phyloP scores from a whole-genome alignment of 2,888 invertebrate species.

The Dolomedes plantarius region DNA sequence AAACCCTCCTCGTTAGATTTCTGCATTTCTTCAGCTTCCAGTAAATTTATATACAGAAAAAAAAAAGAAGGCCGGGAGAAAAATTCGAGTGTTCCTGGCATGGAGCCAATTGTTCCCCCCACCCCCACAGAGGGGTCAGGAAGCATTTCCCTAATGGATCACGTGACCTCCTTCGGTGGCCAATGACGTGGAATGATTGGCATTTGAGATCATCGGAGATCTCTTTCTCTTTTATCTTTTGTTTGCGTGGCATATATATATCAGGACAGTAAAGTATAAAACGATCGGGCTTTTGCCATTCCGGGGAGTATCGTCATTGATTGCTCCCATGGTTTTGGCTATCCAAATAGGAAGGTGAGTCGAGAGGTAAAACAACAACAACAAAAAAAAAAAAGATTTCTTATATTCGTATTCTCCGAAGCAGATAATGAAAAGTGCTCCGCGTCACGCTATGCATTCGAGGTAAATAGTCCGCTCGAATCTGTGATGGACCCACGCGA shows the following conservation, averaged over 20 bases:
- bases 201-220: constrained; percentile 47
- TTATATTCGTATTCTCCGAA: too few relatives aligned
- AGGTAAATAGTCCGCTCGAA: too few relatives aligned
- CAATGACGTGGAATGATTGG: constrained; percentile 67
- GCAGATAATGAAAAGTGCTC: too few relatives aligned
- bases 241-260: not conserved
- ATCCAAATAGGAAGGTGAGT: too few relatives aligned
- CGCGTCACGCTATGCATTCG: too few relatives aligned
- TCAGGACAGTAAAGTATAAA: not conserved
- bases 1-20: too few relatives aligned
- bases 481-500: too few relatives aligned
- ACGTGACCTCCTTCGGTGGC: constrained; percentile 65
- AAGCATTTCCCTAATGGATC: constrained; percentile 61
- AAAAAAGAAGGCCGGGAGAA: too few relatives aligned
- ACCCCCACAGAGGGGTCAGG: constrained; percentile 20
- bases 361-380: too few relatives aligned
- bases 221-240: constrained; percentile 1
- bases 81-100: constrained; percentile 47
- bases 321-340: not conserved
- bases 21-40: too few relatives aligned
- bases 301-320: not conserved
- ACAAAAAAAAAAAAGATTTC: too few relatives aligned
- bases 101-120: constrained; percentile 15
- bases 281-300: not conserved
- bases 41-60: constrained; percentile 3